Evolutionary conservation across 2,888 invertebrate species (phyloP).

Genomic region (Morpho helenor): DNA sequence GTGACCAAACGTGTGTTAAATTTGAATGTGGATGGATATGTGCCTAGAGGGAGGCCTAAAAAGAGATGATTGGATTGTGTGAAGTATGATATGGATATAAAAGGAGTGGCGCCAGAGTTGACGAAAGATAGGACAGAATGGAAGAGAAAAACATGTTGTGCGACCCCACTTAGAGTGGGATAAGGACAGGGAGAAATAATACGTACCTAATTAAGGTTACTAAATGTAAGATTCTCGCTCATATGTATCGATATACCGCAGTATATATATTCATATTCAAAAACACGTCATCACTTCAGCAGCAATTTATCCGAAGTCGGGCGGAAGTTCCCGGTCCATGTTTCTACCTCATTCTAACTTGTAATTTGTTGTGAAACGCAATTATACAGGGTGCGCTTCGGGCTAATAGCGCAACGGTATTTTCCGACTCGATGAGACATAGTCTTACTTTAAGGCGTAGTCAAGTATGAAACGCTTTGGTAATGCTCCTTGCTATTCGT

Average conservation of each 20-base stretch:
- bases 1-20: too few relatives aligned
- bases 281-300: slow-evolving; percentile 24
- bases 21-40: too few relatives aligned
- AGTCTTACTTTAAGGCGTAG: slow-evolving; percentile 27
- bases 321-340: slow-evolving; percentile 40
- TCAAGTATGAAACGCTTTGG: slow-evolving; percentile 24
- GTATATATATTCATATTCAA: slow-evolving; percentile 10
- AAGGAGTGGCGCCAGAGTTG: too few relatives aligned
- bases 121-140: too few relatives aligned
- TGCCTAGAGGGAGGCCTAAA: too few relatives aligned
- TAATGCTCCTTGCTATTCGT: not conserved
- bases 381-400: slow-evolving; percentile 54
- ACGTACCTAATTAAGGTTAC: too few relatives aligned
- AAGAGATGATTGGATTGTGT: too few relatives aligned
- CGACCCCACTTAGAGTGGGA: too few relatives aligned
- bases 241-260: not conserved
- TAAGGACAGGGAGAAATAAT: too few relatives aligned
- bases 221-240: too few relatives aligned
- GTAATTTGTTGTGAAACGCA: slow-evolving; percentile 69
- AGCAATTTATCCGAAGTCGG: slow-evolving; percentile 32
- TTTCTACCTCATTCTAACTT: slow-evolving; percentile 61
- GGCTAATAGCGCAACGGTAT: slow-evolving; percentile 47
- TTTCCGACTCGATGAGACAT: slow-evolving; percentile 33
- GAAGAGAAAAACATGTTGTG: too few relatives aligned
- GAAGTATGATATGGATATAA: too few relatives aligned